Conservation (phyloP, 2,888 invertebrate genomes). For the Campopleginae sp. region DNA sequence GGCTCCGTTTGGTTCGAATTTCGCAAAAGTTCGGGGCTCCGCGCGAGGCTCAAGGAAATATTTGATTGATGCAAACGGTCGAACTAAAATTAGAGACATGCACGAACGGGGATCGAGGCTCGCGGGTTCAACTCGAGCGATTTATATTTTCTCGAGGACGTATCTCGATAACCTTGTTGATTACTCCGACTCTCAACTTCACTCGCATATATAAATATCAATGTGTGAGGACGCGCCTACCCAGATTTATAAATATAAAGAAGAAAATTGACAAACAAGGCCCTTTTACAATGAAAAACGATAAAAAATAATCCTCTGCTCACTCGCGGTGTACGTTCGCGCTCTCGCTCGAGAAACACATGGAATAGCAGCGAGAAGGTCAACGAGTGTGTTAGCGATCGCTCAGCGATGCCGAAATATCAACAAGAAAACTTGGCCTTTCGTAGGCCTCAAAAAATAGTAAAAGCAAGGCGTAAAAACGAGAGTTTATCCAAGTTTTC, state of each 20-base stretch:
- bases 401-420: conserved; percentile 30
- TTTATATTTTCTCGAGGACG: conserved; percentile 21
- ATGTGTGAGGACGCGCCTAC: background rate
- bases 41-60: background rate
- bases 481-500: background rate
- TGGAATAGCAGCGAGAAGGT: conserved; percentile 34
- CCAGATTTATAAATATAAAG: background rate
- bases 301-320: conserved; percentile 24
- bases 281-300: conserved; percentile 31
- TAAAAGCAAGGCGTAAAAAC: background rate
- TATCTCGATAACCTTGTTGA: conserved; percentile 21
- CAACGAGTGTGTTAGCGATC: conserved; percentile 43
- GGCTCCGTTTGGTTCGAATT: background rate
- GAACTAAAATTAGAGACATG: background rate
- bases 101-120: conserved; percentile 1
- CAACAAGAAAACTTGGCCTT: conserved; percentile 15
- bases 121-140: background rate
- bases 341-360: conserved; percentile 14
- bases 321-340: conserved; percentile 26
- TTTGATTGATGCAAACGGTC: background rate
- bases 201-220: background rate
- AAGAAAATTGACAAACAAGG: conserved; percentile 29
- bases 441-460: conserved; percentile 4
- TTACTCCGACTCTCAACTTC: background rate
- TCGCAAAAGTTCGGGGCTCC: background rate